Conservation (phyloP, 2,888 invertebrate species). For the Brenthis hecate region DNA sequence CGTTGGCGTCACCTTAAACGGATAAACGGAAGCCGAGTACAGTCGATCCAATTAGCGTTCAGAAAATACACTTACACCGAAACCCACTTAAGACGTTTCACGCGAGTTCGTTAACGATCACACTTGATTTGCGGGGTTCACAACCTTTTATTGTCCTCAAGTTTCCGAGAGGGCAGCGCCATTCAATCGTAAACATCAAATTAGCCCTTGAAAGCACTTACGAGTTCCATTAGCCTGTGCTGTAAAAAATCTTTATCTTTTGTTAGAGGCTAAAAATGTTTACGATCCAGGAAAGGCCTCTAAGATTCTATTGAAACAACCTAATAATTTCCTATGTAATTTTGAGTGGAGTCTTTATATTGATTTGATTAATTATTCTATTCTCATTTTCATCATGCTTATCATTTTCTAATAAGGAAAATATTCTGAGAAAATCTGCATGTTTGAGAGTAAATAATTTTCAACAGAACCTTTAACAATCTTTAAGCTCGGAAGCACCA, state of each 20-base stretch:
- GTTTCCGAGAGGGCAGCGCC: conserved; percentile 34
- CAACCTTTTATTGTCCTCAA: conserved; percentile 38
- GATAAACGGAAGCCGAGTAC: conserved; percentile 73
- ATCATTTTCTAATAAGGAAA: too few species aligned
- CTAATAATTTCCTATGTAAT: conserved; percentile 36
- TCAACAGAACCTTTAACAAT: too few species aligned
- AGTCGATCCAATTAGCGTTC: conserved; percentile 70
- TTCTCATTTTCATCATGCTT: neutral
- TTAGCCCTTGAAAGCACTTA: conserved; percentile 40
- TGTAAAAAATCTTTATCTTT: conserved; percentile 40
- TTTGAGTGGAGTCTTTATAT: conserved; percentile 22
- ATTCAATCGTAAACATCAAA: conserved; percentile 44
- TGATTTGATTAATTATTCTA: conserved; percentile 28
- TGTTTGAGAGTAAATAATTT: too few species aligned
- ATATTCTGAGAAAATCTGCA: too few species aligned
- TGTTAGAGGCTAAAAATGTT: conserved; percentile 37
- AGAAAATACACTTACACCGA: conserved; percentile 68
- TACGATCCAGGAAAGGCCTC: conserved; percentile 32
- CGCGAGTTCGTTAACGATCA: conserved; percentile 55
- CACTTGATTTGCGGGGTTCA: conserved; percentile 35
- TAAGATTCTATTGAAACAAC: conserved; percentile 36
- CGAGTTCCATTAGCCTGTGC: conserved; percentile 42
- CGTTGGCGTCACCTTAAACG: conserved; percentile 71
- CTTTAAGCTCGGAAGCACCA: too few species aligned
- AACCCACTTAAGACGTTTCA: conserved; percentile 72